phyloP scores from a whole-genome alignment of 2,888 invertebrate genomes.

The Heteromyza rotundicornis region DNA sequence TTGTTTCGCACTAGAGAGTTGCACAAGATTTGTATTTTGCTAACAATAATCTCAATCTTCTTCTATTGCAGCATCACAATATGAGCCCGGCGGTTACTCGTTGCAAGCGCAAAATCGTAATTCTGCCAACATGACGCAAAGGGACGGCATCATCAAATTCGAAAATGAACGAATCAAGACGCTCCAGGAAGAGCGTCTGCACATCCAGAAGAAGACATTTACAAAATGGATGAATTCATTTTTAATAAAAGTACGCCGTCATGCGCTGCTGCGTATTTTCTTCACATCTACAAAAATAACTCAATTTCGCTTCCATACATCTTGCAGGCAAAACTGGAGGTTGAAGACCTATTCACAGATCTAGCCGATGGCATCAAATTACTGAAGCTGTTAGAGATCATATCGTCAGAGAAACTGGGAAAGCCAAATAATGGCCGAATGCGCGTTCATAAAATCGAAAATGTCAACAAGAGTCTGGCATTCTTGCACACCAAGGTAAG shows the following conservation, averaged over 20 bases:
- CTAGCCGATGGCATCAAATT: slow-evolving; percentile 93
- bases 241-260: slow-evolving; percentile 81
- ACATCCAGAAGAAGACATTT: slow-evolving; percentile 99
- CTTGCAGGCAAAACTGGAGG: slow-evolving; percentile 99
- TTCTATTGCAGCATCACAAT: slow-evolving; percentile 67
- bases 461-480: slow-evolving; percentile 95
- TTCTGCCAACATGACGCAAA: slow-evolving; percentile 81
- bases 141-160: slow-evolving; percentile 91
- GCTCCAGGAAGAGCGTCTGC: slow-evolving; percentile 94
- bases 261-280: not conserved
- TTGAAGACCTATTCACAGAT: slow-evolving; percentile 95
- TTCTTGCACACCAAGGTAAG: slow-evolving; percentile 92
- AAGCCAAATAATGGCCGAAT: slow-evolving; percentile 95
- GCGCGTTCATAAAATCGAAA: slow-evolving; percentile 98
- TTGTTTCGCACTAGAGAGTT: too few species aligned
- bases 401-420: slow-evolving; percentile 96
- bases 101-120: slow-evolving; percentile 70
- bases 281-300: slow-evolving; percentile 8
- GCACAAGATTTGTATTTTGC: not conserved
- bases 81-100: slow-evolving; percentile 72
- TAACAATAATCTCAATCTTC: too few species aligned
- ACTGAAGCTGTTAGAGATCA: slow-evolving; percentile 94
- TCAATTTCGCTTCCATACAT: too few species aligned
- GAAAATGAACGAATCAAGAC: slow-evolving; percentile 96
- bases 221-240: slow-evolving; percentile 99